These are phyloP conservation scores for Drosophila parthenogenetica DNA, from an alignment of 2,888 invertebrate genomes.

Conservation along the genomic window DNA sequence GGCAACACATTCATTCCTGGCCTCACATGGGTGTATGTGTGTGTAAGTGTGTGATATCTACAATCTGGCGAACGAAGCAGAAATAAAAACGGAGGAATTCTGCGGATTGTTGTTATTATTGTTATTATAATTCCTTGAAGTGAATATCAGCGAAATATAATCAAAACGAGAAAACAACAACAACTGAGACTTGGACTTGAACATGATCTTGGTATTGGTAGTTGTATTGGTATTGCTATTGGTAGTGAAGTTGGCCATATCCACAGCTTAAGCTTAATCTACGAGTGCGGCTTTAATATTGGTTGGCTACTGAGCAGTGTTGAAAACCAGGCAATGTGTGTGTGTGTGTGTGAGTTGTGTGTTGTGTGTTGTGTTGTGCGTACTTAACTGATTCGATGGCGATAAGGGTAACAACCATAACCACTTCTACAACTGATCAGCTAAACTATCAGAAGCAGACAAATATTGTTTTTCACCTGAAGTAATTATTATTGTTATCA, in stretches of 20 bases:
- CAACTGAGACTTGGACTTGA: conserved; percentile 40
- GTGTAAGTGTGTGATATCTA: conserved; percentile 74
- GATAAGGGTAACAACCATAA: conserved; percentile 47
- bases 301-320: conserved; percentile 50
- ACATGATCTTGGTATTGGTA: conserved; percentile 23
- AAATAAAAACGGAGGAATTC: conserved; percentile 80
- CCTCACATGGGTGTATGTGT: conserved; percentile 47
- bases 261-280: conserved; percentile 22
- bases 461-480: background rate
- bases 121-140: conserved; percentile 85
- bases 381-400: conserved; percentile 59
- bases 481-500: background rate
- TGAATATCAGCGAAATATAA: conserved; percentile 84
- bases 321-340: conserved; percentile 38
- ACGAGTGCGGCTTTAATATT: conserved; percentile 12
- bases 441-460: background rate
- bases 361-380: conserved; percentile 52
- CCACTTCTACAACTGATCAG: conserved; percentile 13
- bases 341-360: conserved; percentile 2
- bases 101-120: conserved; percentile 85
- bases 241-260: conserved; percentile 16
- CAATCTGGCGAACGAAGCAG: conserved; percentile 76
- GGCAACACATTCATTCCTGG: conserved; percentile 83
- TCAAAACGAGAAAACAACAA: conserved; percentile 75
- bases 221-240: conserved; percentile 7